Conservation (phyloP, 2,888 invertebrate species). For the Megalurothrips usitatus region DNA sequence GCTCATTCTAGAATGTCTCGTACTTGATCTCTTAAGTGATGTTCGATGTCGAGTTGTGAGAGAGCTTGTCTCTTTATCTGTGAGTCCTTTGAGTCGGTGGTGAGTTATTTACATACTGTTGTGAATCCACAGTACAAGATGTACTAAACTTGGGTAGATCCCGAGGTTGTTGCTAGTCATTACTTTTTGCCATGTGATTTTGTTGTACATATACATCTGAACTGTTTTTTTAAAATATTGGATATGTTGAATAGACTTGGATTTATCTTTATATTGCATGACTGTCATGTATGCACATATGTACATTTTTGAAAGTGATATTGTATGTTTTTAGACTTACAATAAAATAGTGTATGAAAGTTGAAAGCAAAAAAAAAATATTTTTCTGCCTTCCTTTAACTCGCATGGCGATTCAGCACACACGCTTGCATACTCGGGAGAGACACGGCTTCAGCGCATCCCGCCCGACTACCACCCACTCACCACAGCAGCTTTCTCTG, state of each 20-base stretch:
- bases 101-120: no score
- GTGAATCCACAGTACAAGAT: neutral
- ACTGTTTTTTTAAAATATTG: neutral
- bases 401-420: neutral
- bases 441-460: slow-evolving; percentile 11
- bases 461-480: neutral
- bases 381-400: slow-evolving; percentile 4
- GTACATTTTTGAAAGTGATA: slow-evolving; percentile 8
- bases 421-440: neutral
- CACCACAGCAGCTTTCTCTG: neutral
- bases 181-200: slow-evolving; percentile 11
- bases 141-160: neutral
- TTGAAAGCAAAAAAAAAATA: neutral
- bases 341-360: slow-evolving; percentile 19
- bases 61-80: neutral
- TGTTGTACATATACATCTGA: neutral
- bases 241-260: slow-evolving; percentile 8
- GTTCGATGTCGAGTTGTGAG: neutral
- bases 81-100: neutral
- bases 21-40: neutral
- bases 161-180: slow-evolving; percentile 17
- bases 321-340: slow-evolving; percentile 15
- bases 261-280: slow-evolving; percentile 13
- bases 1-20: slow-evolving; percentile 3
- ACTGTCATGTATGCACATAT: slow-evolving; percentile 12